These are phyloP conservation scores for Arctia plantaginis DNA, from an alignment of 2,888 invertebrate genomes.

Conservation along the genomic window DNA sequence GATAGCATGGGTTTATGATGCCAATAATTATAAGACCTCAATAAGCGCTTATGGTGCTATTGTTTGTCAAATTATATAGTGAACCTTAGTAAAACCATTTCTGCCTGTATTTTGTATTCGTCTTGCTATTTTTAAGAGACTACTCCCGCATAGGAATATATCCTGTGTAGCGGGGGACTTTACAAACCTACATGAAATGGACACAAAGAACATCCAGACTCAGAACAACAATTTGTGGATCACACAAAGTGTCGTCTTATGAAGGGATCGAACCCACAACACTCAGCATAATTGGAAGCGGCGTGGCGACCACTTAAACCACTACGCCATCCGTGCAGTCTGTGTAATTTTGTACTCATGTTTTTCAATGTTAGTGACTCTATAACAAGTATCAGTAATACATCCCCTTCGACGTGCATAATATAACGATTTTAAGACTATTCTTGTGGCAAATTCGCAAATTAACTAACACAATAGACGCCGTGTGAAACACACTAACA, in stretches of 20 bases:
- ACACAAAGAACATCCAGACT: too few species aligned
- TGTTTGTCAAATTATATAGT: neutral
- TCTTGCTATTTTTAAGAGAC: too few species aligned
- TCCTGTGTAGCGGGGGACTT: too few species aligned
- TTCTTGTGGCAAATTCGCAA: conserved; percentile 59
- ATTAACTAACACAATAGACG: conserved; percentile 65
- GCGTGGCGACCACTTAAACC: too few species aligned
- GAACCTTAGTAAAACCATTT: neutral
- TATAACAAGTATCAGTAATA: conserved; percentile 36
- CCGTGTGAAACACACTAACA: conserved; percentile 65
- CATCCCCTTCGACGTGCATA: conserved; percentile 45
- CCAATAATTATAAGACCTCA: neutral
- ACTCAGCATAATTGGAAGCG: too few species aligned
- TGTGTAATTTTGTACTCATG: conserved; percentile 11
- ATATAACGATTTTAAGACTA: conserved; percentile 53
- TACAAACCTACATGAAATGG: too few species aligned
- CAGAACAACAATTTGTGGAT: too few species aligned
- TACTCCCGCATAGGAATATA: too few species aligned
- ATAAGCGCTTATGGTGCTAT: neutral
- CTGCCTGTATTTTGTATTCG: conserved; percentile 7
- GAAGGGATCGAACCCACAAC: too few species aligned
- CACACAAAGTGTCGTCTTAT: too few species aligned
- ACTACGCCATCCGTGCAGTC: too few species aligned
- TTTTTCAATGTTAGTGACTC: conserved; percentile 21
- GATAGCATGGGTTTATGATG: too few species aligned